Evolutionary conservation across 2,888 invertebrate species (phyloP).

Genomic region (Argynnis bischoffii): DNA sequence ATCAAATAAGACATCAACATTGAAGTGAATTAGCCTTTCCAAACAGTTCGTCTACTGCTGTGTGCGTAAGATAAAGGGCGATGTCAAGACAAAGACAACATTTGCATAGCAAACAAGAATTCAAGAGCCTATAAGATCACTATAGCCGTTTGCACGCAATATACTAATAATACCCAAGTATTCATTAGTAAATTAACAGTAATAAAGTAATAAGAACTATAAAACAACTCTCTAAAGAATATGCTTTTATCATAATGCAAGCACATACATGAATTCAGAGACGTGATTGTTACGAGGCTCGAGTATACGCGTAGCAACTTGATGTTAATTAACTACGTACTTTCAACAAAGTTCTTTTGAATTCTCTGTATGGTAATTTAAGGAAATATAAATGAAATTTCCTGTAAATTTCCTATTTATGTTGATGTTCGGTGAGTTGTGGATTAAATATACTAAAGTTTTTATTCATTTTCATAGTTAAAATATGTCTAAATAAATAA

Average conservation of each 20-base stretch:
- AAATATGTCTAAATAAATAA: too few relatives aligned
- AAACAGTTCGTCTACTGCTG: conserved; percentile 44
- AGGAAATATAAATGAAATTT: background rate
- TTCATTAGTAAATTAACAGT: conserved; percentile 13
- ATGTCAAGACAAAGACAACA: conserved; percentile 45
- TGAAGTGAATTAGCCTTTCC: conserved; percentile 50
- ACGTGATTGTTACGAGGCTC: conserved; percentile 11
- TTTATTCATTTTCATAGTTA: too few relatives aligned
- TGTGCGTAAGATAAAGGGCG: conserved; percentile 44
- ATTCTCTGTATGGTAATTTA: conserved; percentile 13
- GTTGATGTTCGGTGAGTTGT: too few relatives aligned
- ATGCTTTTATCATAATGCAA: conserved; percentile 19
- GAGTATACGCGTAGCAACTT: conserved; percentile 14
- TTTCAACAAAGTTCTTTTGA: conserved; percentile 18
- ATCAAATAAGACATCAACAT: conserved; percentile 46
- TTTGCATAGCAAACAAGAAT: conserved; percentile 45
- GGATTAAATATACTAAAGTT: too few relatives aligned
- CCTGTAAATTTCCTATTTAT: background rate
- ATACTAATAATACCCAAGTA: conserved; percentile 4
- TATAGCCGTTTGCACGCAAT: conserved; percentile 16
- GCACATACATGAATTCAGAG: conserved; percentile 6
- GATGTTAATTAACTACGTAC: conserved; percentile 18
- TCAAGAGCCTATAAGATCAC: conserved; percentile 30
- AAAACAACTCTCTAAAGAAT: background rate
- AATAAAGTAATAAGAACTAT: background rate